Base-by-base conservation (phyloP, 2,797 vertebrate species). In the Gila robusta region DNA sequence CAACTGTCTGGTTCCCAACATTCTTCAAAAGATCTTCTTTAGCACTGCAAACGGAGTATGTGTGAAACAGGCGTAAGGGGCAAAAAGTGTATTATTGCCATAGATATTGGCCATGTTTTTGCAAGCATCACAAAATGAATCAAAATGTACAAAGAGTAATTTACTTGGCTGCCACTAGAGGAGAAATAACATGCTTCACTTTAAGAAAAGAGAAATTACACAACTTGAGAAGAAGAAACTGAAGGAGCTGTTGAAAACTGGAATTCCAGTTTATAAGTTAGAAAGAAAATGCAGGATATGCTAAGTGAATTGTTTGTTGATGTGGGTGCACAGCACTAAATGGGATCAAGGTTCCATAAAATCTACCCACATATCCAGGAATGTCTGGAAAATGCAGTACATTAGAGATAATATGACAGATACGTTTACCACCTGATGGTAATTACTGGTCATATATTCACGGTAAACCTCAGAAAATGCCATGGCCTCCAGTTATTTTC, bases 401-500 rank as follows among this genome's bases (percentile, higher is more conserved):
- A 78, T 67, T 71, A 79, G n/a, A 88, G 82, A 88, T 80, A 78
- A 72, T 85, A 77, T 17, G 62, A 84, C n/a, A 85, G 82, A 88
- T 78, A 82, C 32, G 39, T 79, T 86, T 69, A 77, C 62, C 84
- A 56, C 72, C 44, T 86, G 47, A 85, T 82, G 47, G 16, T 81
- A 88, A 86, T 89, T 87, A 74, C 79, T 28, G 72, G 81, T 66
- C 37, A 76, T 67, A 81, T 74, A 49, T 73, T 88, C 79, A 59
- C 49, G n/a, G 82, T 66, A 81, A 83, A 83, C 71, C 77, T 69
- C 47, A 28, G 41, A 81, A 81, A 62, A 83, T 81, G 77, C 81
- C 49, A 67, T 28, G n/a, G 71, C 81, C 80, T 47, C 71, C 52
- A 47, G 86, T 78, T 76, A 80, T 87, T 87, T 88, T 87, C 64